Percentiles rank a stretch among this genome's conserved stretches.
Conservation (phyloP, 2,797 vertebrate species). For the Phrynocephalus forsythii region DNA sequence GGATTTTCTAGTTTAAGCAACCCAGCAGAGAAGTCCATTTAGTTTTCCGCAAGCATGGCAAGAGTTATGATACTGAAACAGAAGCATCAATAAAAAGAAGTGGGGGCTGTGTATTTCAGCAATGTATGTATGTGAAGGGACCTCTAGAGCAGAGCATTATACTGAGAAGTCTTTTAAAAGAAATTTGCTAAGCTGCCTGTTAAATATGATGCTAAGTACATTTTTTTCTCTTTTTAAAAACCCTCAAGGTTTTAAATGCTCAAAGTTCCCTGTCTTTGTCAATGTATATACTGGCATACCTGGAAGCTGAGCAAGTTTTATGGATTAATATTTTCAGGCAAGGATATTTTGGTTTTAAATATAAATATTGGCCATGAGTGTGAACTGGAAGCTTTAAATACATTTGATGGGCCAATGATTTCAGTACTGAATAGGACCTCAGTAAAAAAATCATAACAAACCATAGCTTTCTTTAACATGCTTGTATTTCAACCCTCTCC, state of each 20-base stretch:
- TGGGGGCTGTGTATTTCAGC: not conserved
- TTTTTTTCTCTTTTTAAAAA: constrained; percentile 27
- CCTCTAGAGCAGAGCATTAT: not conserved
- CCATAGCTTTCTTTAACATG: constrained; percentile 55
- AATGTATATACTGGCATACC: constrained; percentile 51
- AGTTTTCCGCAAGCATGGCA: not conserved
- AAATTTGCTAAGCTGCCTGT: constrained; percentile 25
- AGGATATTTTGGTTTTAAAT: constrained; percentile 61
- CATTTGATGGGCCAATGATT: constrained; percentile 43
- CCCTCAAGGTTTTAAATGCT: constrained; percentile 58
- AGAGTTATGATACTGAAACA: not conserved
- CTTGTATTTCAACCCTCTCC: constrained; percentile 39
- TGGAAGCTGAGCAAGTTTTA: constrained; percentile 53
- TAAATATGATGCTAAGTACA: constrained; percentile 46
- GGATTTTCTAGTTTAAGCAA: not conserved
- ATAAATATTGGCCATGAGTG: constrained; percentile 67
- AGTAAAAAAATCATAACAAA: constrained; percentile 60
- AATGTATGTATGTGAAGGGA: not conserved
- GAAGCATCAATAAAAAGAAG: not conserved
- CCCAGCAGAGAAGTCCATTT: not conserved
- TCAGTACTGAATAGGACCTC: constrained; percentile 64
- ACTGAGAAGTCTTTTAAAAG: constrained; percentile 35
- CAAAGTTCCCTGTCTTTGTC: constrained; percentile 42
- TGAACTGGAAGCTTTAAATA: constrained; percentile 63
- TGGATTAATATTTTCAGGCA: constrained; percentile 59